Evolutionary conservation across 1,140 invertebrate species (phyloP).

Genomic region (Stegodyphus dumicola): DNA sequence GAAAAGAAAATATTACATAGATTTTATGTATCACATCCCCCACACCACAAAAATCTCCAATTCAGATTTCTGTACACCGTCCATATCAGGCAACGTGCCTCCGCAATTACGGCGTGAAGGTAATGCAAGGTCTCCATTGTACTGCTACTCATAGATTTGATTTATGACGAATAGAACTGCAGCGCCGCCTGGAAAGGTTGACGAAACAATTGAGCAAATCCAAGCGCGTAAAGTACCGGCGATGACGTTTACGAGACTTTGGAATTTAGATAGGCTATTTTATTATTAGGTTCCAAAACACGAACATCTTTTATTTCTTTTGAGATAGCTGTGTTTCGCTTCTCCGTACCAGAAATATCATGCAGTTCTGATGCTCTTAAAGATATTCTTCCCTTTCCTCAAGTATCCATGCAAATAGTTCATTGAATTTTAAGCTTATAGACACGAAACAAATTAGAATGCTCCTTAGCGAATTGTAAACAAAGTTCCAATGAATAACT

Average conservation of each 20-base stretch:
- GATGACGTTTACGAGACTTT: slow-evolving; percentile 39
- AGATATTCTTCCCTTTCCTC: too few species aligned
- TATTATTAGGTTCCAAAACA: slow-evolving; percentile 35
- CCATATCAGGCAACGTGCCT: slow-evolving; percentile 21
- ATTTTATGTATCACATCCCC: slow-evolving; percentile 37
- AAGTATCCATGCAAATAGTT: too few species aligned
- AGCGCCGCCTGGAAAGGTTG: neutral
- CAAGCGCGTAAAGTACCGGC: slow-evolving; percentile 38
- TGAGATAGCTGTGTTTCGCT: neutral
- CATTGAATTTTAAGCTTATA: too few species aligned
- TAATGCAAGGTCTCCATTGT: slow-evolving; percentile 31
- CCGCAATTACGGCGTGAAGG: slow-evolving; percentile 5
- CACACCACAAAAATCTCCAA: slow-evolving; percentile 39
- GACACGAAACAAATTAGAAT: too few species aligned
- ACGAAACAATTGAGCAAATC: slow-evolving; percentile 35
- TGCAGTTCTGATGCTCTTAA: too few species aligned
- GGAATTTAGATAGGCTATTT: slow-evolving; percentile 46
- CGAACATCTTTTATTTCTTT: slow-evolving; percentile 19
- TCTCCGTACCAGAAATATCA: too few species aligned
- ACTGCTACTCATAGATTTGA: slow-evolving; percentile 32
- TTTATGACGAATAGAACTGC: slow-evolving; percentile 14
- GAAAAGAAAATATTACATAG: slow-evolving; percentile 19
- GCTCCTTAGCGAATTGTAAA: too few species aligned
- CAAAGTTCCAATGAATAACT: too few species aligned
- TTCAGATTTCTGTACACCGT: slow-evolving; percentile 13